These are phyloP conservation scores for Grus americana DNA, from an alignment of 2,113 vertebrate species.

Conservation along the genomic window DNA sequence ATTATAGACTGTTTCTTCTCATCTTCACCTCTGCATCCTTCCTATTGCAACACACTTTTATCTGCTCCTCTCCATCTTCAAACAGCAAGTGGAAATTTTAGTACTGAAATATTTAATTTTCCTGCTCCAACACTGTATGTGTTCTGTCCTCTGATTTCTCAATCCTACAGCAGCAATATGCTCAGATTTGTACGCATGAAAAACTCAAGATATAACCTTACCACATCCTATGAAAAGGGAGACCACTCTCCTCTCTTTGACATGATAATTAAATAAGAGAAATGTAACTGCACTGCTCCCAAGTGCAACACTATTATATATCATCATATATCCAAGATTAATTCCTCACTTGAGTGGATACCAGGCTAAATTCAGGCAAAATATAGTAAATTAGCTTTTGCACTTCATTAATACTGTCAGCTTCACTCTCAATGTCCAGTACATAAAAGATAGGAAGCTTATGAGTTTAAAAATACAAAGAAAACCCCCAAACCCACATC, in stretches of 20 bases:
- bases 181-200: background rate
- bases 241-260: background rate
- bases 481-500: background rate
- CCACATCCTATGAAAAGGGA: background rate
- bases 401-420: conserved; percentile 51
- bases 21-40: background rate
- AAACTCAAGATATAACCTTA: conserved; percentile 7
- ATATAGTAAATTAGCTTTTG: conserved; percentile 43
- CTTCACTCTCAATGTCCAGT: background rate
- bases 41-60: background rate
- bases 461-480: background rate
- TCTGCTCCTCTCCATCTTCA: background rate
- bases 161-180: background rate
- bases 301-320: conserved; percentile 24
- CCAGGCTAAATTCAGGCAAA: conserved; percentile 34
- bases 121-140: background rate
- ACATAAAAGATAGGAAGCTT: background rate
- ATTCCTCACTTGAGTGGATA: conserved; percentile 38
- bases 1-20: background rate
- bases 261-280: conserved; percentile 45
- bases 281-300: conserved; percentile 17
- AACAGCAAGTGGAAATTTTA: background rate
- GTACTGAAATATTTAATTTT: background rate
- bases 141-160: background rate
- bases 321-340: conserved; percentile 26